Conservation (phyloP, 2,113 vertebrate genomes). For the Pholis gunnellus region DNA sequence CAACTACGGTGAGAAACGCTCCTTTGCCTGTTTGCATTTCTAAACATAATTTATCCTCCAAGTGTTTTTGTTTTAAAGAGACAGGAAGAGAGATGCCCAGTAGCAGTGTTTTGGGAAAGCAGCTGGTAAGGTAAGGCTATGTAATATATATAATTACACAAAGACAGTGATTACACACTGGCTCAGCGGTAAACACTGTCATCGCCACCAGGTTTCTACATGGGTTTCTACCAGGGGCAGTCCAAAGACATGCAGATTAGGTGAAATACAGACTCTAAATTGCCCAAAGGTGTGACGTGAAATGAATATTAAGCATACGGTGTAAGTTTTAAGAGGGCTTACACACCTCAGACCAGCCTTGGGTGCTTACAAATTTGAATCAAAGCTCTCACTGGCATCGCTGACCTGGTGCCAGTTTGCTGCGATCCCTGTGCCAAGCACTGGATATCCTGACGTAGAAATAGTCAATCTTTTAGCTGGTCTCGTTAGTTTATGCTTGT, state of each 20-base stretch:
- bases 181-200: background rate
- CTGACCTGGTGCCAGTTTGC: conserved; percentile 17
- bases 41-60: background rate
- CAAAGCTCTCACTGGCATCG: background rate
- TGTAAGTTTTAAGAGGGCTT: background rate
- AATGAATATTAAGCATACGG: background rate
- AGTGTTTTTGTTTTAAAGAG: background rate
- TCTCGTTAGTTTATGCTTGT: conserved; percentile 12
- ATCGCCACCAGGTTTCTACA: background rate
- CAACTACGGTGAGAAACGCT: background rate
- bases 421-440: background rate
- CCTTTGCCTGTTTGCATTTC: background rate
- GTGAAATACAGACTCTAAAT: background rate
- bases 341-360: background rate
- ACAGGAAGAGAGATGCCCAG: background rate
- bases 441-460: background rate
- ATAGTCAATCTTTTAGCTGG: background rate
- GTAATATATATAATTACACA: background rate
- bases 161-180: background rate
- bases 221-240: background rate
- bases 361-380: conserved; percentile 17
- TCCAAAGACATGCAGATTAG: background rate
- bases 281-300: background rate
- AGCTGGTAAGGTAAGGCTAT: background rate
- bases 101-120: background rate